Evolutionary conservation across 2,797 vertebrate genomes (phyloP), one percentile per base, ranked within the genome.

Genomic region (Macrochelys suwanniensis): DNA sequence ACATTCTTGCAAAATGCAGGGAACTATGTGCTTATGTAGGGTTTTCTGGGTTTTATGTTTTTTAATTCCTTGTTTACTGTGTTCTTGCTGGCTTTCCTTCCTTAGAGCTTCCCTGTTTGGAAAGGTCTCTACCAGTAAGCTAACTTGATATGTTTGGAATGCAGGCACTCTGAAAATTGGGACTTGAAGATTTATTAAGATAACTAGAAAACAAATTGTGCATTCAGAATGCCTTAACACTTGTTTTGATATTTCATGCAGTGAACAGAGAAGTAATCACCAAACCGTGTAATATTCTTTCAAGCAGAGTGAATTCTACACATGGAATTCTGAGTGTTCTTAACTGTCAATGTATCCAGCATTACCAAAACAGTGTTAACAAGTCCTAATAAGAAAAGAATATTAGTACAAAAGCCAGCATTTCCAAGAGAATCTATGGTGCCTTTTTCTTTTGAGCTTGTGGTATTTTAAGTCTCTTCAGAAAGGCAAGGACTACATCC

Each of bases 381-480:
- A 59, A 87, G 82, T 82, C 91, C 26, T 45, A 61, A 86, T 80
- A 79, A 88, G 49, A 74, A 89, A 71, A 49, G 82, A 68, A 51
- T 93, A 42, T 74, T 82, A 78, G 80, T 90, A 89, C 56, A 95
- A 42, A 97, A 97, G 96, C 95, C 96, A 95, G 97, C 96, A 91
- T 96, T 98, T 95, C 90, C 93, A 94, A 97, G 94, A 92, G 96
- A 31, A 37, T 56, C 91, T 91, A 81, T 33, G 95, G 98, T 98
- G 98, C 98, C 98, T 98, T 98, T 97, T 95, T 96, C 89, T 95
- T 97, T 95, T 80, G 89, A 95, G 89, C 85, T 95, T 95, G 92
- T 89, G 61, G 77, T 91, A 54, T 94, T 11, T 54, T 87, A 3
- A 5, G 79, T 92, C 93, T 89, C 68, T 90, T 95, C 84, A 85